Evolutionary conservation across 2,113 vertebrate genomes (phyloP).

Genomic region (Chlorodrepanis virens): DNA sequence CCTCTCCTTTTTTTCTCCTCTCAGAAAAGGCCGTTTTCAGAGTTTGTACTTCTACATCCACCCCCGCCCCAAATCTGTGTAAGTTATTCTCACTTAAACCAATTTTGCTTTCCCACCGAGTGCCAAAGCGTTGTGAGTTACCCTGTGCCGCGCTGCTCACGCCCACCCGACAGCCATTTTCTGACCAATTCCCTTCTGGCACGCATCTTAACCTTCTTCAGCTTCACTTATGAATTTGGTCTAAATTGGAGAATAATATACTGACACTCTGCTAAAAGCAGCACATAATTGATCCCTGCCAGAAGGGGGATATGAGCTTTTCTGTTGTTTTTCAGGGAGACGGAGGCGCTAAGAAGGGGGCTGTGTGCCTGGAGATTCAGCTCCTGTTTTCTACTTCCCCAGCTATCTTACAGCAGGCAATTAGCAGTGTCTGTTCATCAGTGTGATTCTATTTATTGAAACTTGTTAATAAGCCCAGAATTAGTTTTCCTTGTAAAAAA

Average conservation of each 20-base stretch:
- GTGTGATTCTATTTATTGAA: background rate
- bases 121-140: background rate
- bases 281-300: background rate
- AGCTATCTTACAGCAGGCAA: background rate
- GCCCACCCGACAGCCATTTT: constrained; percentile 15
- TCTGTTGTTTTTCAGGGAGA: background rate
- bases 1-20: background rate
- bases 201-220: background rate
- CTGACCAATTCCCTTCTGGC: constrained; percentile 48
- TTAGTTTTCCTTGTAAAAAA: background rate
- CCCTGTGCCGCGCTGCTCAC: background rate
- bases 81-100: constrained; percentile 32
- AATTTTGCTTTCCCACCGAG: constrained; percentile 10
- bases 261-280: background rate
- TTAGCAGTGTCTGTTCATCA: background rate
- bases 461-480: background rate
- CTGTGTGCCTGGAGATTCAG: background rate
- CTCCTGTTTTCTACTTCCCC: background rate
- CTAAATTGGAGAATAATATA: background rate
- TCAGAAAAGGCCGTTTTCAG: constrained; percentile 9
- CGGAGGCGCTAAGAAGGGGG: background rate
- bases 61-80: background rate
- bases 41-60: background rate
- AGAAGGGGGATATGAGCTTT: background rate
- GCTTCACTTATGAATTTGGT: background rate